Conservation (phyloP, 2,797 vertebrate species). For the Ptychobarbus kaznakovi region DNA sequence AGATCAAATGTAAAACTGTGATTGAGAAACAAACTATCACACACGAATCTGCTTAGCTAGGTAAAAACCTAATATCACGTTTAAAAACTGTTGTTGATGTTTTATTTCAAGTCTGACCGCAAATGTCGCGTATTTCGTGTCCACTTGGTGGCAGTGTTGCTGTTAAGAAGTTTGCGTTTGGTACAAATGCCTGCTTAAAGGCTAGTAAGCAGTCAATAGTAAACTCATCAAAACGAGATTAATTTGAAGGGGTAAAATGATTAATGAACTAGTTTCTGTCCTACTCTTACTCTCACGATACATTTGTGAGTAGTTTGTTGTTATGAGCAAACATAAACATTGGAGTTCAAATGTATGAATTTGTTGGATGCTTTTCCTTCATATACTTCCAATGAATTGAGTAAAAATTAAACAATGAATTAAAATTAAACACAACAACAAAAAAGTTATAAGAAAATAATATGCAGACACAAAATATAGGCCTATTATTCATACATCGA, state of each 20-base stretch:
- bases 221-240: background rate
- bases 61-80: background rate
- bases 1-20: background rate
- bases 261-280: background rate
- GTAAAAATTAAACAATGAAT: background rate
- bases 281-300: no score
- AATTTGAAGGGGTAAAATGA: background rate
- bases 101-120: background rate
- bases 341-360: background rate
- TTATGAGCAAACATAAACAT: background rate
- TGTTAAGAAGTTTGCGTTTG: background rate
- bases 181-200: background rate
- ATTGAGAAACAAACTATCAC: background rate
- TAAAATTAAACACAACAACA: background rate
- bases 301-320: background rate
- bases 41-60: background rate
- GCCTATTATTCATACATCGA: background rate
- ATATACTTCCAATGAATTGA: background rate
- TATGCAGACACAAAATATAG: background rate
- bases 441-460: background rate
- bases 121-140: background rate
- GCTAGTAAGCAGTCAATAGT: background rate
- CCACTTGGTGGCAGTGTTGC: constrained; percentile 58
- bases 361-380: background rate
- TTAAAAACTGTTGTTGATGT: background rate